Evolutionary conservation across 2,888 invertebrate genomes (phyloP).

Genomic region (Beris morrisii): DNA sequence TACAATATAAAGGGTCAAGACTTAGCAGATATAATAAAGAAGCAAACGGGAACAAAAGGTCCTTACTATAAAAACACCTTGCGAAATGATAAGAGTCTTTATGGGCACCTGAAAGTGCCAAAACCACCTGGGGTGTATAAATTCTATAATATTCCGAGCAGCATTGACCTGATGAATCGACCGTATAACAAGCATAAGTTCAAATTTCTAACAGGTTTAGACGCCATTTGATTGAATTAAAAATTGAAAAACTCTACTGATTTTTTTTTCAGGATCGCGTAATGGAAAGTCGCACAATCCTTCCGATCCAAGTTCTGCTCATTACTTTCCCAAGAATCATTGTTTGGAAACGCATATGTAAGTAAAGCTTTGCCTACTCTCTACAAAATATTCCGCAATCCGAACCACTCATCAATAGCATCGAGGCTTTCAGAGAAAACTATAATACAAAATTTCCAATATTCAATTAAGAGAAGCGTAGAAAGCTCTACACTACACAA

Average conservation of each 20-base stretch:
- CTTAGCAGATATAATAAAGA: slow-evolving; percentile 24
- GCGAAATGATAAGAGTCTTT: slow-evolving; percentile 10
- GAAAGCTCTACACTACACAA: not conserved
- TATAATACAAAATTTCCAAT: not conserved
- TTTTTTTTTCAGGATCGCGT: slow-evolving; percentile 22
- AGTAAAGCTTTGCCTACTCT: not conserved
- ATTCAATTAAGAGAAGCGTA: too few species aligned
- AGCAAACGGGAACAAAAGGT: slow-evolving; percentile 23
- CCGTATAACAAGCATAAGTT: slow-evolving; percentile 27
- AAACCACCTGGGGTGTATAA: not conserved
- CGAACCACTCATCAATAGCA: too few species aligned
- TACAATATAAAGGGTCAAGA: slow-evolving; percentile 25
- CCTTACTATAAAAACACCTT: slow-evolving; percentile 22
- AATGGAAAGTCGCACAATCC: slow-evolving; percentile 52
- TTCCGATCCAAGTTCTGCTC: slow-evolving; percentile 60
- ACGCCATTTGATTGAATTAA: slow-evolving; percentile 8
- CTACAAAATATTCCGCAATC: not conserved
- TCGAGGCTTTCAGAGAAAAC: not conserved
- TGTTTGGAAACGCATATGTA: slow-evolving; percentile 16
- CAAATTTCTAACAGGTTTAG: slow-evolving; percentile 28
- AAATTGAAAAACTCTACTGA: not conserved
- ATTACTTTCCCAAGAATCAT: slow-evolving; percentile 48
- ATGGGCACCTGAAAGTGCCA: slow-evolving; percentile 17
- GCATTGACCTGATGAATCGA: slow-evolving; percentile 17
- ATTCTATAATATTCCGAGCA: slow-evolving; percentile 23